These are phyloP conservation scores for Sminthurides aquaticus DNA, from an alignment of 2,888 invertebrate species.

Conservation along the genomic window DNA sequence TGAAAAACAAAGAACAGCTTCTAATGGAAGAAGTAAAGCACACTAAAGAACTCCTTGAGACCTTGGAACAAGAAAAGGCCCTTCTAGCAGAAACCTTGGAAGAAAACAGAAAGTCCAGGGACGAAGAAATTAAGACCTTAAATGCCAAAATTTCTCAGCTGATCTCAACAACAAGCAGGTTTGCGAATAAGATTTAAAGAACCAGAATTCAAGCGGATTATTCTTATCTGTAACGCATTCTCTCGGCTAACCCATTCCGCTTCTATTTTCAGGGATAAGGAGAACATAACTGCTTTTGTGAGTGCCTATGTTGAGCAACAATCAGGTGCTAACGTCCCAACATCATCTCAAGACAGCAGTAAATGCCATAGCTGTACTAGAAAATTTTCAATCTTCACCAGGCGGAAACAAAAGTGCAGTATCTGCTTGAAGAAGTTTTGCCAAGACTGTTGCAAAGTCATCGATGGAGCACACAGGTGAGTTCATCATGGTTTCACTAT, in stretches of 20 bases:
- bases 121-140: conserved; percentile 4
- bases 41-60: conserved; percentile 5
- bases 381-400: conserved; percentile 26
- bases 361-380: conserved; percentile 31
- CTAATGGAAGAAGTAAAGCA: conserved; percentile 30
- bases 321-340: conserved; percentile 16
- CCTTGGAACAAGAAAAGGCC: conserved; percentile 24
- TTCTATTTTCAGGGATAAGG: conserved; percentile 35
- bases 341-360: conserved; percentile 16
- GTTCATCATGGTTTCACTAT: background rate
- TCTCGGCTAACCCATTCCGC: too few relatives aligned
- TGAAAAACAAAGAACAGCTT: conserved; percentile 39
- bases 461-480: background rate
- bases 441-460: conserved; percentile 5
- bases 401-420: conserved; percentile 34
- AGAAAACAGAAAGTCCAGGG: background rate
- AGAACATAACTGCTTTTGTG: conserved; percentile 23
- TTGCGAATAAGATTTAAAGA: too few relatives aligned
- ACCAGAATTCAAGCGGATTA: too few relatives aligned
- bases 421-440: conserved; percentile 36
- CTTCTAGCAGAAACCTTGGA: background rate
- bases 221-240: too few relatives aligned
- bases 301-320: conserved; percentile 25
- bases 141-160: background rate
- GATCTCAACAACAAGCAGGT: background rate